Evolutionary conservation across 2,797 vertebrate species (phyloP), one percentile per base, ranked within the genome.

Genomic region (Enteromius mattozi): DNA sequence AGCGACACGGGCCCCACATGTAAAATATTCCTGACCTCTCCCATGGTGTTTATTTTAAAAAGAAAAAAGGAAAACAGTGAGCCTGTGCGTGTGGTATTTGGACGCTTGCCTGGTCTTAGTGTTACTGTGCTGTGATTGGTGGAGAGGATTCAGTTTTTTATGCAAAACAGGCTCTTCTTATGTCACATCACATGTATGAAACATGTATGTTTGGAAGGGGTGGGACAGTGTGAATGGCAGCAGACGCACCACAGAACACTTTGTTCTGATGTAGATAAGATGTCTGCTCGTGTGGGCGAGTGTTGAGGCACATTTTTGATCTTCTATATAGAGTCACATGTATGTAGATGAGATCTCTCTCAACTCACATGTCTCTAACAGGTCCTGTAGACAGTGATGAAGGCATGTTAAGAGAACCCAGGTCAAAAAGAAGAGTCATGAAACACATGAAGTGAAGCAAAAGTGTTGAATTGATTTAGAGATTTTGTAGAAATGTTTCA

Each of bases 11-110:
- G 65, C 86, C 69, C 65, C 86, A 61, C 78, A 59, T 78, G 71
- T 81, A 80, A 77, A 84, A 77, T 85, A 85, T 83, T 79, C 79
- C 85, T 88, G 88, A 86, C 77, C 79, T 88, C 88, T 88, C 87
- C 88, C 66, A 82, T 85, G 69, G 77, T 89, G 90, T 89, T 90
- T 89, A 89, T 90, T 90, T 90, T 85, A 87, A 85, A 86, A 84
- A 75, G 85, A 87, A 82, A 84, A 72, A 86, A 81, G 83, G 80
- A 82, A 86, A 88, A 83, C 76, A 88, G 70, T 54, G 85, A 84
- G 81, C 71, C 85, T 80, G 83, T 87, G 14, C 83, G 61, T 87
- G 84, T 76, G 86, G 84, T 79, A 84, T 88, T 88, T 90, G 88
- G 83, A 87, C 24, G 47, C 27, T 37, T 81, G 86, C 85, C 86